phyloP scores from a whole-genome alignment of 1,140 invertebrate genomes.

The Drosophila setifemur region DNA sequence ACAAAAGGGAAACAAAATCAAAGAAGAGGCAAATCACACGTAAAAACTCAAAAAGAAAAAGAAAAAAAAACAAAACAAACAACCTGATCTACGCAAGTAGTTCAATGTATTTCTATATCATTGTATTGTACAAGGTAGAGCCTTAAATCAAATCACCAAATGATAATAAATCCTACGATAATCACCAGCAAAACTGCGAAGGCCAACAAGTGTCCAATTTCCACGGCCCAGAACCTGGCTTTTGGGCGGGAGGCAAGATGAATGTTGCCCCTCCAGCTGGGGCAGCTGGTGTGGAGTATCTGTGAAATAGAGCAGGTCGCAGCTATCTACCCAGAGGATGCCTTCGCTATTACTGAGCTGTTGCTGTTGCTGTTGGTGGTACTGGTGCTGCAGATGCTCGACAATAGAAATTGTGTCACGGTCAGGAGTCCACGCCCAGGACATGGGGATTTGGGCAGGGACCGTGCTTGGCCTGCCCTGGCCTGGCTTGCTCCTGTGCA shows the following conservation, averaged over 20 bases:
- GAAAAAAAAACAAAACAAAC: not conserved
- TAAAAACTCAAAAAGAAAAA: slow-evolving; percentile 3
- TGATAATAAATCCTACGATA: slow-evolving; percentile 43
- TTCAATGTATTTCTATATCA: slow-evolving; percentile 38
- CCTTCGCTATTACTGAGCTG: slow-evolving; percentile 19
- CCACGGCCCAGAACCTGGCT: slow-evolving; percentile 3
- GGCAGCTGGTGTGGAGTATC: not conserved
- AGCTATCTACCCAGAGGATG: slow-evolving; percentile 15
- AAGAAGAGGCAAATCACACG: not conserved
- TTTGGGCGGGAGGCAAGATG: not conserved
- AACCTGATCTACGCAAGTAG: slow-evolving; percentile 26
- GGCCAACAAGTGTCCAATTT: slow-evolving; percentile 39
- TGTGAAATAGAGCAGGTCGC: slow-evolving; percentile 34
- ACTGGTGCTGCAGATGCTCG: slow-evolving; percentile 23
- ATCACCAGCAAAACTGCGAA: slow-evolving; percentile 7
- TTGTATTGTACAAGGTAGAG: slow-evolving; percentile 47
- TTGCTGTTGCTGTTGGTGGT: slow-evolving; percentile 8
- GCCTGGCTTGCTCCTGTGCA: no score
- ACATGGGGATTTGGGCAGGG: slow-evolving; percentile 10
- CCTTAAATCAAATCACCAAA: slow-evolving; percentile 49
- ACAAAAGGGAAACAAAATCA: not conserved
- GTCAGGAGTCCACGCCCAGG: slow-evolving; percentile 69
- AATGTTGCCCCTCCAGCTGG: slow-evolving; percentile 10
- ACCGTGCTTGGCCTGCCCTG: not conserved
- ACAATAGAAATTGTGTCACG: slow-evolving; percentile 77